A percentile compares a stretch with the other conserved stretches of the same genome.
These are phyloP conservation scores for Clunio marinus DNA, from an alignment of 2,888 invertebrate genomes.

Conservation along the genomic window DNA sequence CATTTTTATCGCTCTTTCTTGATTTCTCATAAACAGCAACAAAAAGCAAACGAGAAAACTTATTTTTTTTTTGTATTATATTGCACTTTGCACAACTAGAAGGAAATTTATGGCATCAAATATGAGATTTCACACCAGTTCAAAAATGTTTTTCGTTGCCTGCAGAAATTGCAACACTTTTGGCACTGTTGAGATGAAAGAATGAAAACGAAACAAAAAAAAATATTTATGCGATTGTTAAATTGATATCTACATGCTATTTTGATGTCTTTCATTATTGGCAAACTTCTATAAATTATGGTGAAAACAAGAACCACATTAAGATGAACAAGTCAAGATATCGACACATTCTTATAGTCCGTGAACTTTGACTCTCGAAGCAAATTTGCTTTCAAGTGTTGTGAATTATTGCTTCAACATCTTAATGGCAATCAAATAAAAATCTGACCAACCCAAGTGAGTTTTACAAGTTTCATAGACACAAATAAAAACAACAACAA, in stretches of 20 bases:
- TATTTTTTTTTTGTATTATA: background rate
- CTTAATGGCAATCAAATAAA: slow-evolving; percentile 5
- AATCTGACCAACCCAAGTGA: background rate
- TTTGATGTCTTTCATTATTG: slow-evolving; percentile 33
- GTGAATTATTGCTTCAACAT: background rate
- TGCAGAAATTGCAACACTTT: slow-evolving; percentile 31
- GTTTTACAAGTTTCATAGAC: too few relatives aligned
- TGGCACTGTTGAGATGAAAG: background rate
- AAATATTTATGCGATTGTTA: slow-evolving; percentile 24
- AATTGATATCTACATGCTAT: slow-evolving; percentile 20
- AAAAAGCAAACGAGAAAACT: background rate
- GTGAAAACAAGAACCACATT: slow-evolving; percentile 31
- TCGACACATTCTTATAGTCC: slow-evolving; percentile 13
- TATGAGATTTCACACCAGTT: slow-evolving; percentile 36
- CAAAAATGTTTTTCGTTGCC: background rate
- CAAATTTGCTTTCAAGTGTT: slow-evolving; percentile 23
- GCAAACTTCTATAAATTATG: slow-evolving; percentile 32
- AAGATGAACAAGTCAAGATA: slow-evolving; percentile 24
- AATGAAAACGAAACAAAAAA: slow-evolving; percentile 11
- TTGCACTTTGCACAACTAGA: slow-evolving; percentile 38
- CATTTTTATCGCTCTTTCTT: slow-evolving; percentile 7
- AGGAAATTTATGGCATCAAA: slow-evolving; percentile 36
- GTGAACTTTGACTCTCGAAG: slow-evolving; percentile 28
- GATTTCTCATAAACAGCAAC: slow-evolving; percentile 6
- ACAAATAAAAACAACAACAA: too few relatives aligned